Evolutionary conservation across 2,113 vertebrate species (phyloP).

Genomic region (Syrmaticus mikado): DNA sequence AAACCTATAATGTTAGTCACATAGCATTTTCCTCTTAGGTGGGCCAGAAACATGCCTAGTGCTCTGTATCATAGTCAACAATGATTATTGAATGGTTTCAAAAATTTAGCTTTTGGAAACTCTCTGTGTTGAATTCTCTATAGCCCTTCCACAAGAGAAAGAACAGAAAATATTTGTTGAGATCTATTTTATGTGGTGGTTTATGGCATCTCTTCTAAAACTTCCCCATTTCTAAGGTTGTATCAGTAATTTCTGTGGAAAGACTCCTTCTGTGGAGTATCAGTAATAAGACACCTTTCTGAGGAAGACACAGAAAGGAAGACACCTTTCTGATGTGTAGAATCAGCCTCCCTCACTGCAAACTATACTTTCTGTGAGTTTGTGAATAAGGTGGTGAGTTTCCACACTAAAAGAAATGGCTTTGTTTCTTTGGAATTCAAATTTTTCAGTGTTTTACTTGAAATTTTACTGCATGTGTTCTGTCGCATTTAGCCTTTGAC

Average conservation of each 20-base stretch:
- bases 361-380: neutral
- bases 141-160: neutral
- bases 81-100: neutral
- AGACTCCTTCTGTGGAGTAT: no score
- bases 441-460: neutral
- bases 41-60: neutral
- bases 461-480: neutral
- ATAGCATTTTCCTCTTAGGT: neutral
- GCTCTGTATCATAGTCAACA: neutral
- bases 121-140: neutral
- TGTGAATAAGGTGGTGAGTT: neutral
- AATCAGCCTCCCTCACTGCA: neutral
- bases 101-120: neutral
- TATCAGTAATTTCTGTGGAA: neutral
- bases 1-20: conserved; percentile 1
- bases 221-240: neutral
- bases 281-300: no score
- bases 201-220: neutral
- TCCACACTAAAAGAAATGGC: neutral
- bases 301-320: no score
- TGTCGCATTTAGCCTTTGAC: neutral
- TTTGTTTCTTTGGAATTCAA: neutral
- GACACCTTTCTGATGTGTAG: no score
- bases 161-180: neutral
- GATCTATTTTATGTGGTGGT: neutral